phyloP scores from a whole-genome alignment of 35 echinoderm and acorn worm species.

The Apostichopus japonicus region DNA sequence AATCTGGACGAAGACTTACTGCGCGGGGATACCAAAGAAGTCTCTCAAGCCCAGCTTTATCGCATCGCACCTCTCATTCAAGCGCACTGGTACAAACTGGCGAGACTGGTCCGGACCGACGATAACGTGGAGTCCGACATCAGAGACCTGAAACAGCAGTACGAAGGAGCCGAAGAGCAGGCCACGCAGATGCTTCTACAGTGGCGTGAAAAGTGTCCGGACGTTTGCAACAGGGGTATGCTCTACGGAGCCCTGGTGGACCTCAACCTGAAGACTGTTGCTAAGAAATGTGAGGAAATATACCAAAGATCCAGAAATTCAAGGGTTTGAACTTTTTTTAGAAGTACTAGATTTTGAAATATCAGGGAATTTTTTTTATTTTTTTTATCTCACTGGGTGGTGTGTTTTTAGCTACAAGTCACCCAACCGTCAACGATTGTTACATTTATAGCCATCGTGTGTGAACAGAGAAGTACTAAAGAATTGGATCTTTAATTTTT shows the following conservation, averaged over 20 bases:
- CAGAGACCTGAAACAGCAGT: slow-evolving; percentile 67
- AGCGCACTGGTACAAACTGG: slow-evolving; percentile 89
- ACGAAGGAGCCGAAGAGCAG: slow-evolving; percentile 83
- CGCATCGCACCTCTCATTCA: slow-evolving; percentile 91
- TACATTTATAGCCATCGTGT: too few relatives aligned
- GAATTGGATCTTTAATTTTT: too few relatives aligned
- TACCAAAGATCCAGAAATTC: slow-evolving; percentile 63
- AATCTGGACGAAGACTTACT: slow-evolving; percentile 67
- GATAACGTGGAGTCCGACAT: slow-evolving; percentile 89
- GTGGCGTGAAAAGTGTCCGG: slow-evolving; percentile 92
- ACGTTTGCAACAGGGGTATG: slow-evolving; percentile 79
- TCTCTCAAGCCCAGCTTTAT: slow-evolving; percentile 78
- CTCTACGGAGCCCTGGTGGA: slow-evolving; percentile 84
- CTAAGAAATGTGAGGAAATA: slow-evolving; percentile 84
- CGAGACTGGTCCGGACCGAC: slow-evolving; percentile 77
- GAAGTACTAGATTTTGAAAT: too few relatives aligned
- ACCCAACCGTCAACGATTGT: too few relatives aligned
- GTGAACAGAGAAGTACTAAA: too few relatives aligned
- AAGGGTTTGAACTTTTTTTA: neutral
- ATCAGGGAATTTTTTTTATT: too few relatives aligned
- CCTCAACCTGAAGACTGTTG: slow-evolving; percentile 82
- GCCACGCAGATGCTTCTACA: slow-evolving; percentile 95
- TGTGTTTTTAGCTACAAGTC: too few relatives aligned
- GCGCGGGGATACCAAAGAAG: slow-evolving; percentile 61
- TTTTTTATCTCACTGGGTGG: too few relatives aligned